Base-by-base conservation (phyloP, 2,888 invertebrate species). In the Mesoligia furuncula region DNA sequence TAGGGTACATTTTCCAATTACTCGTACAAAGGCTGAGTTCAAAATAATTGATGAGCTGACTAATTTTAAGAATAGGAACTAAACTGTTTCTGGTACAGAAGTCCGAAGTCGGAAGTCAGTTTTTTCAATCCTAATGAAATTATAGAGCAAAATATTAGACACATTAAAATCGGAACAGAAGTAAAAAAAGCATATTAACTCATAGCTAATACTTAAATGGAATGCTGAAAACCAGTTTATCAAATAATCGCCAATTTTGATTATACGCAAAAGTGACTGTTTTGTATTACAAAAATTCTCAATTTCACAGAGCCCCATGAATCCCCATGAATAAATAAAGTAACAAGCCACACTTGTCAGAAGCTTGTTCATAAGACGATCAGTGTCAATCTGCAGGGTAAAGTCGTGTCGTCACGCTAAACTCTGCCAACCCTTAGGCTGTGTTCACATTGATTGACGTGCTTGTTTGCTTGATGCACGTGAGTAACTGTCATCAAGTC, bases 311-410 rank as follows among this genome's bases (percentile, higher is more conserved):
- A 61, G 0, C 6, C 27, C 27, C 1, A 54, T 9, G 13, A 31
- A 42, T 17, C 9, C 31, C 6, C n/a, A 54, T n/a, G 27, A 42
- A 71, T 59, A 69, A 83, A 81, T 36, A 69, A 66, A 61, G 11
- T 42, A 62, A 31, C 36, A n/a, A 27, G 27, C 2, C 13, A 20
- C 54, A 5, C 39, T 36, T 75, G 61, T 66, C 71, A 71, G 24
- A 64, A 62, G 45, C 65, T 81, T 61, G 64, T 69, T 70, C 27
- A 13, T 27, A 69, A 73, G 59, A 11, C 65, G 68, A 85, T 77
- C 85, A 72, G 74, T 75, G 81, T 85, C 85, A 80, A 77, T 73
- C 73, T 74, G 17, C 45, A 27, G n/a, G 20, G 31, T 24, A 8
- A 57, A 61, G 51, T 57, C 68, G n/a, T 54, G 75, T 69, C 51